phyloP scores from a whole-genome alignment of 2,888 invertebrate genomes.

The Apantesis nais region DNA sequence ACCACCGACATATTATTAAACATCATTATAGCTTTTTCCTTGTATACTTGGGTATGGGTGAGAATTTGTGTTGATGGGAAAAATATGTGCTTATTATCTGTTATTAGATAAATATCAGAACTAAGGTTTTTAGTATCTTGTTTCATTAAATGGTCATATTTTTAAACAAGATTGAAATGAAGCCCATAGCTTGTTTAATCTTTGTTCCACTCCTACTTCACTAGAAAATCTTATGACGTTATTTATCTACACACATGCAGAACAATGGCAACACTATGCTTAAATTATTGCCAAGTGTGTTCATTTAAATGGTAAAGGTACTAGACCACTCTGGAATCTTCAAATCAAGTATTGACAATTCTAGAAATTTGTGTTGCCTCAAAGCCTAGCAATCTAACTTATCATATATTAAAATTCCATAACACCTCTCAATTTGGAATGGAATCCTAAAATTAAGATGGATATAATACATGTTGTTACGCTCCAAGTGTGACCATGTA shows the following conservation, averaged over 20 bases:
- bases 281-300: background rate
- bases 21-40: background rate
- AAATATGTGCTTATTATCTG: too few species aligned
- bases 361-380: too few species aligned
- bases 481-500: background rate
- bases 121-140: too few species aligned
- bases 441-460: background rate
- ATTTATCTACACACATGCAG: background rate
- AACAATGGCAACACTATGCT: background rate
- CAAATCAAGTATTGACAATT: background rate
- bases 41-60: too few species aligned
- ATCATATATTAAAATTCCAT: background rate
- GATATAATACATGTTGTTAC: background rate
- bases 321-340: background rate
- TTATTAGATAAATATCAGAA: too few species aligned
- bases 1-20: background rate
- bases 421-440: background rate
- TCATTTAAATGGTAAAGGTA: too few species aligned
- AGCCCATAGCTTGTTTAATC: background rate
- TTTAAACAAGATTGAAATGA: background rate
- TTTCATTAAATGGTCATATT: background rate
- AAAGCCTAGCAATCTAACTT: background rate
- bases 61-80: too few species aligned
- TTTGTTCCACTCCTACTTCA: too few species aligned
- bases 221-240: too few species aligned